phyloP scores from a whole-genome alignment of 2,113 vertebrate genomes.

The Cephalopterus ornatus region DNA sequence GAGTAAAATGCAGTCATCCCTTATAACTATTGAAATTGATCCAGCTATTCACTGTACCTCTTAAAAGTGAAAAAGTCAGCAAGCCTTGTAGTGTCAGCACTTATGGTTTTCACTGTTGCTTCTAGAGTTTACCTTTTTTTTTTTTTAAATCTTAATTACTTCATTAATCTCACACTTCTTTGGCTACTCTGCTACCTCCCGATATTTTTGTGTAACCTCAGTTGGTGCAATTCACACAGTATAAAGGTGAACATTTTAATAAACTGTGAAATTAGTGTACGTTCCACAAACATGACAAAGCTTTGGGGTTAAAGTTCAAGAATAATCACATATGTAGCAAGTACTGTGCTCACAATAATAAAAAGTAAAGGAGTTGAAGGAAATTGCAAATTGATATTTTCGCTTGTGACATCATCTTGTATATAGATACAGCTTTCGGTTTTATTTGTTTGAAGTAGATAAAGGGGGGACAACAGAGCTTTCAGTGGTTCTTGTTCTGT shows the following conservation, averaged over 20 bases:
- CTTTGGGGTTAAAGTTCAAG: not conserved
- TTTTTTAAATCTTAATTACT: not conserved
- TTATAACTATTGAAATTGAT: not conserved
- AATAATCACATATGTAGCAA: not conserved
- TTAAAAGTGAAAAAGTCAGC: not conserved
- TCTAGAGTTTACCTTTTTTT: not conserved
- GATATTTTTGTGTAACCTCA: not conserved
- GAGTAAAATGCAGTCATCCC: not conserved
- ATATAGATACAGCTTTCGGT: not conserved
- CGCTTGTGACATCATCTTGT: not conserved
- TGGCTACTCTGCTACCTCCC: not conserved
- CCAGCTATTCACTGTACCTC: not conserved
- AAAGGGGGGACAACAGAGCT: not conserved
- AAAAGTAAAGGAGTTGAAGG: not conserved
- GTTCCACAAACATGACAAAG: not conserved
- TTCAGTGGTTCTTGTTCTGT: not conserved
- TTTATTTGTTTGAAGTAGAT: not conserved
- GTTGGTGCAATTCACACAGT: not conserved
- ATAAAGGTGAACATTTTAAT: not conserved
- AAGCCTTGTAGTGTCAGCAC: not conserved
- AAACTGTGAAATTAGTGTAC: not conserved
- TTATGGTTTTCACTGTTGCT: not conserved
- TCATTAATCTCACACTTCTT: not conserved
- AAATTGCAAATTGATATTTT: slow-evolving; percentile 9
- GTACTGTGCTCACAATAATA: not conserved